phyloP scores from a whole-genome alignment of 2,797 vertebrate genomes.

The Philypnodon macrostomus region DNA sequence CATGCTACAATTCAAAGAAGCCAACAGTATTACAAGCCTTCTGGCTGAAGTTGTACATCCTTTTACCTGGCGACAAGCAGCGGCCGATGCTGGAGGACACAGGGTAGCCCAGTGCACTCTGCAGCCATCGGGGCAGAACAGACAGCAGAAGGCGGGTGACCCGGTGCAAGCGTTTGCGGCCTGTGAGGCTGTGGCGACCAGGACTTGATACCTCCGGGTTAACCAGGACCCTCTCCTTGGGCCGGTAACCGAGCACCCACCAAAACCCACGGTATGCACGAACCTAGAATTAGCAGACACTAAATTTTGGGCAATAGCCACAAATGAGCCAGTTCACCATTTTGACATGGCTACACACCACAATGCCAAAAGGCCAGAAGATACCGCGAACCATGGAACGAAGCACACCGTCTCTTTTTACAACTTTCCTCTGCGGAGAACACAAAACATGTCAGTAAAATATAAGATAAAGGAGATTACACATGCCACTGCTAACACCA shows the following conservation, averaged over 20 bases:
- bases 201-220: conserved; percentile 12
- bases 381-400: conserved; percentile 57
- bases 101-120: conserved; percentile 71
- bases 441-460: not conserved
- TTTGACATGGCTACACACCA: conserved; percentile 54
- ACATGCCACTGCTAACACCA: too few species aligned
- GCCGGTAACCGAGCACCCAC: conserved; percentile 65
- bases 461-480: too few species aligned
- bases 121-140: conserved; percentile 70
- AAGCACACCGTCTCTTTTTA: conserved; percentile 50
- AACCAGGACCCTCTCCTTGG: not conserved
- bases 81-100: conserved; percentile 66
- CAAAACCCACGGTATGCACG: conserved; percentile 60
- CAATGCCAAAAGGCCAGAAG: conserved; percentile 71
- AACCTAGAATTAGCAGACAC: conserved; percentile 37
- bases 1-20: too few species aligned
- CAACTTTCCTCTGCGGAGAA: conserved; percentile 45
- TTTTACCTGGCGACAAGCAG: conserved; percentile 69
- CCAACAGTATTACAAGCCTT: too few species aligned
- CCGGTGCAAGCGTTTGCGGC: conserved; percentile 68
- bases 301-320: too few species aligned
- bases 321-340: too few species aligned
- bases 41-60: too few species aligned
- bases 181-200: conserved; percentile 47
- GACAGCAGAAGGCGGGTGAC: conserved; percentile 69